A percentile compares a stretch with the other conserved stretches of the same genome.
These are phyloP conservation scores for Fukomys damarensis DNA, from an alignment of 2,113 vertebrate genomes.

Conservation along the genomic window DNA sequence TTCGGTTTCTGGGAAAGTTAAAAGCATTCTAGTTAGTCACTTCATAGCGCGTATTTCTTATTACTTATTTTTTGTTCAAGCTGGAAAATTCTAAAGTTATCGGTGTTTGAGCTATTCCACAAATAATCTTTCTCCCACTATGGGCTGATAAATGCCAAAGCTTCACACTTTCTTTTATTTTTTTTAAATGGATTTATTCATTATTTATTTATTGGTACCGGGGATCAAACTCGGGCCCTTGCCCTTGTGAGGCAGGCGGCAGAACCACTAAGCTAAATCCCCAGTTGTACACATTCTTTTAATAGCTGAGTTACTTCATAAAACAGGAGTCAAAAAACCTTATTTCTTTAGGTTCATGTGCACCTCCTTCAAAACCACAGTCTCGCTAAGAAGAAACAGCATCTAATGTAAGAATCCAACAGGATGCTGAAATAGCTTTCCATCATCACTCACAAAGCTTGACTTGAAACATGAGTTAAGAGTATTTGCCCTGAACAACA, in stretches of 20 bases:
- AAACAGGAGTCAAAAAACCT: neutral
- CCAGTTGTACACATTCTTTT: neutral
- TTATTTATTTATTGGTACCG: too few species aligned
- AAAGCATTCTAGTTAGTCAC: slow-evolving; percentile 74
- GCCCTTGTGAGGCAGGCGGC: too few species aligned
- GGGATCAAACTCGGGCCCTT: too few species aligned
- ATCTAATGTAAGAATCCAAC: neutral
- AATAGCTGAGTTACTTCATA: neutral
- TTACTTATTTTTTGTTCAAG: neutral
- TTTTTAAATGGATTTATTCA: too few species aligned
- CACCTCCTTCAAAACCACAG: neutral
- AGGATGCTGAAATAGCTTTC: neutral
- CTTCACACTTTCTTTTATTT: neutral
- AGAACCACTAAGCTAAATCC: too few species aligned
- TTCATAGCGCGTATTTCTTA: slow-evolving; percentile 47
- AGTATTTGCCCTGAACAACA: neutral
- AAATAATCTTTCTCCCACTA: slow-evolving; percentile 14
- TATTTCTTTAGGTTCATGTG: neutral
- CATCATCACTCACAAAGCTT: neutral
- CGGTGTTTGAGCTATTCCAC: slow-evolving; percentile 2
- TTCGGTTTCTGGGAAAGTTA: slow-evolving; percentile 78
- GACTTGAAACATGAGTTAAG: neutral
- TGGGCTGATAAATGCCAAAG: neutral
- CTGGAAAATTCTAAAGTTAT: neutral
- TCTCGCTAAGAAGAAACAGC: neutral